Percentiles rank a stretch among this genome's conserved stretches.
Conservation (phyloP, 1,140 invertebrate genomes). For the Aphaenogaster floridana region DNA sequence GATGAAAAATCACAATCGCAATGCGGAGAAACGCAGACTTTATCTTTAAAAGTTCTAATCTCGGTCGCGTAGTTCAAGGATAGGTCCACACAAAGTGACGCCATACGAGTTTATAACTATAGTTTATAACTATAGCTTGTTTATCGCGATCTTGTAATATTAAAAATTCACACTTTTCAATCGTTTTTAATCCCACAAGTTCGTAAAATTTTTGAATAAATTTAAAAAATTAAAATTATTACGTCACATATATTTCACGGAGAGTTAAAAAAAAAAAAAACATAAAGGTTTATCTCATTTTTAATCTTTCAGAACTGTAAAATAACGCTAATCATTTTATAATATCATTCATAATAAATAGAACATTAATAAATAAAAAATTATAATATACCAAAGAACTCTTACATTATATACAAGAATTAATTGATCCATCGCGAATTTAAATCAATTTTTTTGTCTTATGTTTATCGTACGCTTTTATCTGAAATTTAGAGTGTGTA, state of each 20-base stretch:
- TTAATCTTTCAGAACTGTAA: neutral
- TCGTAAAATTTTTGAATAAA: conserved; percentile 8
- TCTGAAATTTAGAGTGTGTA: neutral
- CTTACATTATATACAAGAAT: neutral
- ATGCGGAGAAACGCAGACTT: conserved; percentile 28
- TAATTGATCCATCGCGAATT: neutral
- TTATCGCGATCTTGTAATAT: conserved; percentile 7
- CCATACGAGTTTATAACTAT: conserved; percentile 29
- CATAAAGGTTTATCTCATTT: neutral
- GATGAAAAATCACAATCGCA: conserved; percentile 57
- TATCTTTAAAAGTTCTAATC: conserved; percentile 56
- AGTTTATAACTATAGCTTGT: conserved; percentile 35
- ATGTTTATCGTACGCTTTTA: too few species aligned
- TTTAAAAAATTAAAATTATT: neutral
- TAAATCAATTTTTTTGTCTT: neutral
- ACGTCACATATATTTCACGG: neutral
- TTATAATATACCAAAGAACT: neutral
- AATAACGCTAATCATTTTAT: neutral
- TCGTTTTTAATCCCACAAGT: too few species aligned
- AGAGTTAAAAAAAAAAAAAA: too few species aligned
- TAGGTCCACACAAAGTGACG: neutral
- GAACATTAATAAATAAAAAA: neutral
- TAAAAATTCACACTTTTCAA: neutral
- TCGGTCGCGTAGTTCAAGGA: conserved; percentile 26
- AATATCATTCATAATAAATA: neutral